Conservation (phyloP, 2,113 vertebrate species). For the Atrichornis clamosus region DNA sequence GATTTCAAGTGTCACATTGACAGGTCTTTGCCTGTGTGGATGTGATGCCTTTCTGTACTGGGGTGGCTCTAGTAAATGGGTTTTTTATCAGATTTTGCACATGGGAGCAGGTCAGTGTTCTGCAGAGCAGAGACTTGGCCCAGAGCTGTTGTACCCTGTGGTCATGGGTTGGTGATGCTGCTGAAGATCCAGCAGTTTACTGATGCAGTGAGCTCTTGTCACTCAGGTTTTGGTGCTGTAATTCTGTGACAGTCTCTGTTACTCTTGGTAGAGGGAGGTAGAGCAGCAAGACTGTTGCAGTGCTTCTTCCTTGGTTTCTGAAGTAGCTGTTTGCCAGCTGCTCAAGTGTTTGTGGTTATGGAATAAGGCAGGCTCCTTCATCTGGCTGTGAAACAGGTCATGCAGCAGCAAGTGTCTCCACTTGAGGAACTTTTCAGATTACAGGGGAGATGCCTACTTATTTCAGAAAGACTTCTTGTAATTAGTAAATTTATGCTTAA, state of each 20-base stretch:
- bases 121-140: not conserved
- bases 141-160: not conserved
- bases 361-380: not conserved
- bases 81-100: not conserved
- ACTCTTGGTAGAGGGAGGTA: not conserved
- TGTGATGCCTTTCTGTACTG: not conserved
- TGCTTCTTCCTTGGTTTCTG: not conserved
- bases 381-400: not conserved
- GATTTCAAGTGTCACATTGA: not conserved
- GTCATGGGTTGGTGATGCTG: not conserved
- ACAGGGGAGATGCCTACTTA: not conserved
- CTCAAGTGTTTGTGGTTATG: not conserved
- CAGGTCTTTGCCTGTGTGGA: not conserved
- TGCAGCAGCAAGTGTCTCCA: not conserved
- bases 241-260: not conserved
- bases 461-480: not conserved
- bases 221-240: not conserved
- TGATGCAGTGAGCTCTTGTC: not conserved
- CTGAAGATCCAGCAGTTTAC: not conserved
- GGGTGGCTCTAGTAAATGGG: not conserved
- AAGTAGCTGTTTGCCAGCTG: not conserved
- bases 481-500: not conserved
- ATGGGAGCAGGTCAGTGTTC: not conserved
- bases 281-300: not conserved
- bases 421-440: not conserved